phyloP scores from a whole-genome alignment of 2,888 invertebrate species.

The Incurvaria masculella region DNA sequence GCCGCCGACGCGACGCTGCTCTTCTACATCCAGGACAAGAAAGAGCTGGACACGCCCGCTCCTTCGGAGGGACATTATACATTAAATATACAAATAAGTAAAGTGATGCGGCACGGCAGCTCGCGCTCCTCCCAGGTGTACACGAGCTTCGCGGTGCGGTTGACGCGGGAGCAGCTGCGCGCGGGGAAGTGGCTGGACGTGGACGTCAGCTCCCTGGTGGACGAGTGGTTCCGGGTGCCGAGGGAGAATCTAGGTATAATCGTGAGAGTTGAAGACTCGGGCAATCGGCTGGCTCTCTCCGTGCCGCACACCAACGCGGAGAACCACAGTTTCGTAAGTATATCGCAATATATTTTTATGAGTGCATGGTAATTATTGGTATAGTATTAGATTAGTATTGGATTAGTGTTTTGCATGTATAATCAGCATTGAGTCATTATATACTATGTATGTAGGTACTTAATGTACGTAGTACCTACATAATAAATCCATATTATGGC shows the following conservation, averaged over 20 bases:
- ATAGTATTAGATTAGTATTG: too few species aligned
- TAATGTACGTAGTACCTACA: too few species aligned
- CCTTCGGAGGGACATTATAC: conserved; percentile 34
- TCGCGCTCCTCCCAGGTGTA: conserved; percentile 37
- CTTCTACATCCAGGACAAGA: conserved; percentile 58
- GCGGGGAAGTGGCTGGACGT: conserved; percentile 70
- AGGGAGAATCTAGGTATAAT: conserved; percentile 74
- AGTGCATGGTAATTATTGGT: too few species aligned
- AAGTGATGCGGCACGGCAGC: conserved; percentile 40
- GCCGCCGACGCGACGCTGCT: conserved; percentile 68
- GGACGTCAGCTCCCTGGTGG: conserved; percentile 70
- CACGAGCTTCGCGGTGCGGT: conserved; percentile 37
- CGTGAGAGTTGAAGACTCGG: conserved; percentile 64
- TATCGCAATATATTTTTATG: conserved; percentile 1
- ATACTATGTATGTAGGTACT: too few species aligned
- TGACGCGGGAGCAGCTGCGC: conserved; percentile 50
- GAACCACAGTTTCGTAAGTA: conserved; percentile 48
- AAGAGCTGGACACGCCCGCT: conserved; percentile 32
- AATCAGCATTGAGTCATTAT: too few species aligned
- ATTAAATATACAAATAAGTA: conserved; percentile 38
- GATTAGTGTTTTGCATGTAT: too few species aligned
- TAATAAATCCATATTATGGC: too few species aligned
- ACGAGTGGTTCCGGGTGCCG: conserved; percentile 73
- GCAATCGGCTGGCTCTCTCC: conserved; percentile 58
- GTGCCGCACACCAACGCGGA: conserved; percentile 66